Percentiles rank a stretch among this genome's conserved stretches.
phyloP scores from a whole-genome alignment of 2,888 invertebrate genomes.

The Lumbricus terrestris region DNA sequence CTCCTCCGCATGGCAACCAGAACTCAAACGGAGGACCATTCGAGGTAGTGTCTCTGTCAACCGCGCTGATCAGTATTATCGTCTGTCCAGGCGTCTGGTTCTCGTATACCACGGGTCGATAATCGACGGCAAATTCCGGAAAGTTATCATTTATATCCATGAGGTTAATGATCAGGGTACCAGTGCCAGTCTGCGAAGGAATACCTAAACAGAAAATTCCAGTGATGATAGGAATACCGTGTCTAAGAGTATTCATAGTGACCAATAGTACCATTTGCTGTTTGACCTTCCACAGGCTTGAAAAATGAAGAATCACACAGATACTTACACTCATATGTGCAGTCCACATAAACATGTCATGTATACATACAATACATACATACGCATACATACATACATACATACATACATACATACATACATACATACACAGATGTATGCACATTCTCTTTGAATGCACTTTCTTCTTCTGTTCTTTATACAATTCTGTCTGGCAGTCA shows the following conservation, averaged over 20 bases:
- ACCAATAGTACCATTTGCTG: no score
- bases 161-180: conserved; percentile 88
- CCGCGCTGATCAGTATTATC: conserved; percentile 44
- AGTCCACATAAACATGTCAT: conserved; percentile 21
- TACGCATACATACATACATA: not conserved
- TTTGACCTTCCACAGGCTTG: not conserved
- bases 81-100: conserved; percentile 35
- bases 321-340: conserved; percentile 22
- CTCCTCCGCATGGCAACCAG: conserved; percentile 42
- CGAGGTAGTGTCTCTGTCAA: conserved; percentile 50
- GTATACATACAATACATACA: not conserved
- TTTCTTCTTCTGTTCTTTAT: no score
- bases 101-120: conserved; percentile 41
- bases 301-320: not conserved
- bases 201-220: conserved; percentile 18
- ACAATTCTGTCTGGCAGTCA: no score
- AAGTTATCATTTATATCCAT: conserved; percentile 97
- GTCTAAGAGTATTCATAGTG: not conserved
- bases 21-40: conserved; percentile 74
- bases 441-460: no score
- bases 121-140: conserved; percentile 76
- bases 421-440: no score
- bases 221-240: not conserved
- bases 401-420: not conserved
- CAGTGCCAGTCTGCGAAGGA: conserved; percentile 69